Evolutionary conservation across 30 jellyfish, hydroid and myxozoan genomes (phyloP), one percentile per base, ranked within the genome.

Genomic region (Rhopilema esculentum): DNA sequence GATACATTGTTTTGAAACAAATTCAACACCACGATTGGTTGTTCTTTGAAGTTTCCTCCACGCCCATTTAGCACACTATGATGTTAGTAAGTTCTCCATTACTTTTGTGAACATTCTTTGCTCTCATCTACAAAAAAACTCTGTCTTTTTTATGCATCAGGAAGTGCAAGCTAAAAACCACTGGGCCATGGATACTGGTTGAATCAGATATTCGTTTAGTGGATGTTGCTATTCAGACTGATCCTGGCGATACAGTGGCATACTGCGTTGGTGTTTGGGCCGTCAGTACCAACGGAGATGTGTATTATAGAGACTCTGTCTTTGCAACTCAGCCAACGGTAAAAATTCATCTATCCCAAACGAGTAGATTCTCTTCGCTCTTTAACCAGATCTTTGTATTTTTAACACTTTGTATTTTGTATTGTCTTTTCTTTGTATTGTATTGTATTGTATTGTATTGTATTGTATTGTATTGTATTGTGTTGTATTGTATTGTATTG

Each of bases 141-240:
- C 12, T 40, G 6, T 12, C 57, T 18, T 25, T 48, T 0, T 16
- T 8, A 8, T 75, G 4, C 64, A 27, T 1, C 51, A 93, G 98
- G 69, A 86, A 66, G 26, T 93, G 91, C 80, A 73, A 57, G 72
- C 52, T 95, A 26, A 87, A 96, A 65, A 85, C 98, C 16, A 78
- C 83, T 26, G 99, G 99, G 0, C 99, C 99, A 4, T 95, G 99
- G 99, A 4, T 69, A 72, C 93, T 72, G 28, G 88, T 95, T 51
- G 90, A 87, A 75, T 82, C 99, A 0, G 99, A 95, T 66, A 96
- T 88, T 29, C 62, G 30, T 8, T 66, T 95, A 32, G 91, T 69
- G 0, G 96, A 83, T 69, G 83, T 95, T 8, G 92, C 99, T 1
- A 77, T 95, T 23, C 86, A 80, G 40, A 72, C 84, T 17, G 94